Base-by-base conservation (phyloP, 2,113 vertebrate genomes). In the Phocoena phocoena region DNA sequence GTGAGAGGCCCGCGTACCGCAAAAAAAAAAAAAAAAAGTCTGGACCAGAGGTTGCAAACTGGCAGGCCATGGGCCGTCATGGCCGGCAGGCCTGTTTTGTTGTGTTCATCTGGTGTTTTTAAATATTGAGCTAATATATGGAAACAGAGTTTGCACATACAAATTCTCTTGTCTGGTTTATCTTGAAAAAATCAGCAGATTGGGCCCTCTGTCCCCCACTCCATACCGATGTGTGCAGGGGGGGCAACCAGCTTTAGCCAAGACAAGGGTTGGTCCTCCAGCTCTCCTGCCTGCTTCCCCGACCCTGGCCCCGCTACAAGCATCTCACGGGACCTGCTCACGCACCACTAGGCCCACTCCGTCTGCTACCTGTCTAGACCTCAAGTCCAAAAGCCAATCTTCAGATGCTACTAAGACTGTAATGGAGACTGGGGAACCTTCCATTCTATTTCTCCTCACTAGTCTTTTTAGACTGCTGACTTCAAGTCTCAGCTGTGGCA, bases 301-400 rank as follows among this genome's bases (percentile, higher is more conserved):
- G 3, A n/a, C 12, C 17, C 11, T 15, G 5, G 14, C 21, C 33
- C 33, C 8, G 36, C 11, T 33, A n/a, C 18, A 0, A 2, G 20
- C 9, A 25, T 23, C 18, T 38, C 21, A 13, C 18, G 6, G 20
- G 11, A 14, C 23, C 4, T 10, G 4, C 26, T 50, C 31, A 33
- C 1, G 0, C 25, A 21, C 47, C 10, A 0, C 8, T 8, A 21
- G 25, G 12, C 7, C 31, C 28, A 13, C 18, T 0, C 3, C 36
- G 9, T 21, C 13, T 6, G 55, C 74, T 28, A 5, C 8, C 13
- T 36, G 6, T 26, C 25, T 31, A 17, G 26, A 73, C 47, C 67
- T 55, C 36, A 41, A 23, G 28, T 38, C 25, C 28, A n/a, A 68
- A 79, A 65, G 28, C 41, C 76, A 74, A n/a, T 7, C 31, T 28